A percentile compares a stretch with the other conserved stretches of the same genome.
These are phyloP conservation scores for Drosophila pallidifrons DNA, from an alignment of 1,140 invertebrate genomes.

Conservation along the genomic window DNA sequence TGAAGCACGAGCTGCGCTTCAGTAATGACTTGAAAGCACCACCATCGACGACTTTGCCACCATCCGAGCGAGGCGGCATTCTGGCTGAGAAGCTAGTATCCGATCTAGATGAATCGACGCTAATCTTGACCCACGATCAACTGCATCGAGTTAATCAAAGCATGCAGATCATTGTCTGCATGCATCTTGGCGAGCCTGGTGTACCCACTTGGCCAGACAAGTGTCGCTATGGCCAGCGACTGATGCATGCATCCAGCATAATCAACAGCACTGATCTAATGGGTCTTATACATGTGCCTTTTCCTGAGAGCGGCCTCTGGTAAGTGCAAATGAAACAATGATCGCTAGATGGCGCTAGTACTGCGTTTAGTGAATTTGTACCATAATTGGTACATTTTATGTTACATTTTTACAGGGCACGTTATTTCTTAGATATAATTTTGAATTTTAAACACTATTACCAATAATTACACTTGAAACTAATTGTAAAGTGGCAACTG, in stretches of 20 bases:
- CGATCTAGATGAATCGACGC: slow-evolving; percentile 31
- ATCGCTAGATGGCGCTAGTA: background rate
- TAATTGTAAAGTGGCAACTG: too few species aligned
- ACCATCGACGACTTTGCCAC: slow-evolving; percentile 40
- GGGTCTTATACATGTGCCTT: slow-evolving; percentile 89
- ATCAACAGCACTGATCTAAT: slow-evolving; percentile 87
- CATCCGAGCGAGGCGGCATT: slow-evolving; percentile 60
- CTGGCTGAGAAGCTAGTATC: slow-evolving; percentile 73
- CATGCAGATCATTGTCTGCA: slow-evolving; percentile 87
- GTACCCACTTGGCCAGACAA: slow-evolving; percentile 86
- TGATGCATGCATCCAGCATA: slow-evolving; percentile 86
- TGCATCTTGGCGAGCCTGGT: slow-evolving; percentile 86
- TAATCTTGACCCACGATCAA: background rate
- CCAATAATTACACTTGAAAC: too few species aligned
- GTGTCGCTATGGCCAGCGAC: slow-evolving; percentile 86
- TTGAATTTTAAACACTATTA: too few species aligned
- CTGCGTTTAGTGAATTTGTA: background rate
- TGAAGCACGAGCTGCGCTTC: slow-evolving; percentile 86
- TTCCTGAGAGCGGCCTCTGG: slow-evolving; percentile 92
- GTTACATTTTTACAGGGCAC: background rate
- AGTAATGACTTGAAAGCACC: slow-evolving; percentile 80
- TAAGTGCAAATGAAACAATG: slow-evolving; percentile 67
- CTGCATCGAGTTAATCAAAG: slow-evolving; percentile 79
- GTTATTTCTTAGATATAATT: background rate
- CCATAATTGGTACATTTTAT: background rate